These are phyloP conservation scores for Phainopepla nitens DNA, from an alignment of 2,113 vertebrate genomes.

Conservation along the genomic window DNA sequence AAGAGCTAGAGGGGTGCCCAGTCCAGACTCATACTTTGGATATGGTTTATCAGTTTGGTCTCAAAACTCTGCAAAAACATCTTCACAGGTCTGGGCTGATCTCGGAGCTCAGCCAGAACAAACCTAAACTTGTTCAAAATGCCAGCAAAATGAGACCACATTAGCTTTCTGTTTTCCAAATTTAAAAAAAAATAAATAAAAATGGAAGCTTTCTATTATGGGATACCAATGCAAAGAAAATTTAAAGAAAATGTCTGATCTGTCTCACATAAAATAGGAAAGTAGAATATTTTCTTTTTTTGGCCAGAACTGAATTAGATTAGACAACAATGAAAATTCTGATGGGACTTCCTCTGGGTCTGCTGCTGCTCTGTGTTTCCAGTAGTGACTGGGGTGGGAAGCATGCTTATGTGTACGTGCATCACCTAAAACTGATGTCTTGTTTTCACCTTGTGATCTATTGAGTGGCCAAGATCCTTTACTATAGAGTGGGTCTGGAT, in stretches of 20 bases:
- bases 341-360: background rate
- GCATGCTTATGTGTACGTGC: fast-evolving
- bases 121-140: background rate
- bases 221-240: background rate
- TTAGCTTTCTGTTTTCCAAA: background rate
- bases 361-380: background rate
- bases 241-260: background rate
- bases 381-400: background rate
- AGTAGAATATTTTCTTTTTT: background rate
- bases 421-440: background rate
- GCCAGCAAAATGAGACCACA: background rate
- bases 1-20: background rate
- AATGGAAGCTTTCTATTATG: background rate
- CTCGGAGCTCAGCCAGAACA: background rate
- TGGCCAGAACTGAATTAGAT: background rate
- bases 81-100: background rate
- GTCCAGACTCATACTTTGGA: background rate
- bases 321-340: background rate
- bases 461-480: background rate
- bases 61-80: background rate
- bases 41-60: background rate
- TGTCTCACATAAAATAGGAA: background rate
- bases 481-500: background rate
- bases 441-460: background rate
- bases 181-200: background rate